Base-by-base conservation (phyloP, 2,888 invertebrate genomes). In the Perizoma affinitatum region DNA sequence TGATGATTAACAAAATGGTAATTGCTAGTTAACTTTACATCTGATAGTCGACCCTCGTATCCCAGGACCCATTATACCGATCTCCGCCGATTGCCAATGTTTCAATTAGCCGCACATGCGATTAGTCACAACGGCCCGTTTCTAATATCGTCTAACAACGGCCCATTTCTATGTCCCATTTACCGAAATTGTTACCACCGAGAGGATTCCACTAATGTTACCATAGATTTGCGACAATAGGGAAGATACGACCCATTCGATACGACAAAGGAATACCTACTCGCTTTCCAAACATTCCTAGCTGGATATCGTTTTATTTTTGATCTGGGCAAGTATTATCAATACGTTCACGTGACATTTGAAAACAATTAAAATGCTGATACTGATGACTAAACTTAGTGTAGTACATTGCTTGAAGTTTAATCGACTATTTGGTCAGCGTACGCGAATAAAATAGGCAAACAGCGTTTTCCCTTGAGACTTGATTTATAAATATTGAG, bases 31-130 rank as follows among this genome's bases (percentile, higher is more conserved):
- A 22, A 5, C 4, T 5, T 22, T 4, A 22, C 7, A 11, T 42
- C 35, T 9, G 6, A 40, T 41, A 57, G 51, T 46, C 57, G 34
- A 22, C 41, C n/a, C 46, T 22, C 47, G 47, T 55, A 36, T n/a
- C 44, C 41, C 4, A 38, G 35, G 35, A 36, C 45, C 56, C 55
- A 52, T 61, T 61, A 45, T 34, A 35, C 6, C 5, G 33, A 52
- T 47, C 51, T 35, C 22, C 22, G 22, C 33, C 33, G 43, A 57
- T 49, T 53, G 45, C 49, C 49, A 58, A 62, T 54, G 57, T 57
- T 58, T 58, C 61, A 58, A 62, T 62, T 57, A 51, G 54, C 10
- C 40, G 36, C 46, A 42, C 61, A 10, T 47, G 54, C 11, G 51
- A 50, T 54, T 50, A 55, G n/a, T 6, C n/a, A 34, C 34, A 44